Evolutionary conservation across 1,140 invertebrate genomes (phyloP), one percentile per base, ranked within the genome.

Genomic region (Parapsyche elsis): DNA sequence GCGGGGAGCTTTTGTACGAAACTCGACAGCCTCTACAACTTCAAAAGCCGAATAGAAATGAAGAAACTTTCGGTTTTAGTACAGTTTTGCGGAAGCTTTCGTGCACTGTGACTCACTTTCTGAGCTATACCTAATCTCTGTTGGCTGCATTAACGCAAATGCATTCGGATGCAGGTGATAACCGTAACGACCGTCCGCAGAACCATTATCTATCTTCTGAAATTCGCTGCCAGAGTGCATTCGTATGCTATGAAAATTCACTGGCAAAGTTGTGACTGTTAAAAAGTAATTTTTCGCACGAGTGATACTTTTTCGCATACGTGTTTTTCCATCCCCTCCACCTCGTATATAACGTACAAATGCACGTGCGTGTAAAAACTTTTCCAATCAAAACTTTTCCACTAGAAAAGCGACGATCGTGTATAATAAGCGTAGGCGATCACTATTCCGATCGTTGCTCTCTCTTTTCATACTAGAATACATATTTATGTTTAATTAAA

Each of bases 21-120:
- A 59, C 49, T 49, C 64, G 45, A 49, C 46, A 45, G 30, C 73
- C 24, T 21, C 61, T 21, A 38, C 49, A 45, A 67, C 76, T 64
- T 49, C 71, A 10, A 61, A 38, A 59, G 49, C 46, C 53, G 46
- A 76, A 53, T 67, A 71, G 80, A 81, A 81, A 81, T 73, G 76
- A 75, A 30, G 26, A 59, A 81, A 81, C 80, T 81, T 81, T 81
- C 80, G 26, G 80, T 81, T 81, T 81, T 78, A 81, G 76, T 81
- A 76, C 76, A 81, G 70, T 81, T 81, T 61, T 70, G 46, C 26
- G 49, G 14, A 59, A 76, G 26, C 74, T 24, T 23, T 23, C 14
- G 9, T 49, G 9, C 16, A 9, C n/a, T 4, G 16, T 19, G 21
- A 21, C 21, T 61, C 10, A 53, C 49, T 16, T 53, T 53, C 16